A percentile compares a stretch with the other conserved stretches of the same genome.
Evolutionary conservation across 1,140 invertebrate genomes (phyloP).

Genomic region (Mylabris phalerata): DNA sequence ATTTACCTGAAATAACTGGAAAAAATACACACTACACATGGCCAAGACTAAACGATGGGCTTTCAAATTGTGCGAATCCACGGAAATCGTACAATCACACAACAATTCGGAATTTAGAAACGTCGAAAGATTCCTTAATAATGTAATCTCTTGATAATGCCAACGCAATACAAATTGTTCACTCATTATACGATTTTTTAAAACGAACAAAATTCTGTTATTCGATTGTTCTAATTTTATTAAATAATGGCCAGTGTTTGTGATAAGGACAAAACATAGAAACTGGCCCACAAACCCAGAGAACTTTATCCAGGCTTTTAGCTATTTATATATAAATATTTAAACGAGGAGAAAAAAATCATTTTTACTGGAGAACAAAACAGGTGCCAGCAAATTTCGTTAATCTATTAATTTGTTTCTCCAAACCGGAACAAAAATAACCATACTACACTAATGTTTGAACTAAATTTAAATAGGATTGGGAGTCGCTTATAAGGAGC

Average conservation of each 20-base stretch:
- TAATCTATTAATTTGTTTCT: conserved; percentile 13
- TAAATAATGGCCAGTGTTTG: not conserved
- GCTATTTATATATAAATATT: conserved; percentile 31
- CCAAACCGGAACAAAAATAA: conserved; percentile 18
- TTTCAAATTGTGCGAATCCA: conserved; percentile 65
- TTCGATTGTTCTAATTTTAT: not conserved
- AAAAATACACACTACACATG: conserved; percentile 88
- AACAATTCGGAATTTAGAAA: conserved; percentile 76
- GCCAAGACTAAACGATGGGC: conserved; percentile 85
- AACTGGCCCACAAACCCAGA: conserved; percentile 29
- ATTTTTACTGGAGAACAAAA: conserved; percentile 36
- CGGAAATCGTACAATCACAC: conserved; percentile 84
- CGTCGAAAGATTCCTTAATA: conserved; percentile 74
- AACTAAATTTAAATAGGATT: not conserved
- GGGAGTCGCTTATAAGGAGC: no score
- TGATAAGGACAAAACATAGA: conserved; percentile 31
- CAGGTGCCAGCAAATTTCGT: conserved; percentile 37
- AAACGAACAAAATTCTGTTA: conserved; percentile 16
- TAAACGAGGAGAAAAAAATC: not conserved
- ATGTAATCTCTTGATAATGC: conserved; percentile 73
- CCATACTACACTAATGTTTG: not conserved
- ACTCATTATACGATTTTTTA: conserved; percentile 21
- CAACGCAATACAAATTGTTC: conserved; percentile 69
- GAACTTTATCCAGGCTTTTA: conserved; percentile 36
- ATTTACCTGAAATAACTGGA: conserved; percentile 74